phyloP scores from a whole-genome alignment of 2,888 invertebrate genomes.

The Pegoplata infirma region DNA sequence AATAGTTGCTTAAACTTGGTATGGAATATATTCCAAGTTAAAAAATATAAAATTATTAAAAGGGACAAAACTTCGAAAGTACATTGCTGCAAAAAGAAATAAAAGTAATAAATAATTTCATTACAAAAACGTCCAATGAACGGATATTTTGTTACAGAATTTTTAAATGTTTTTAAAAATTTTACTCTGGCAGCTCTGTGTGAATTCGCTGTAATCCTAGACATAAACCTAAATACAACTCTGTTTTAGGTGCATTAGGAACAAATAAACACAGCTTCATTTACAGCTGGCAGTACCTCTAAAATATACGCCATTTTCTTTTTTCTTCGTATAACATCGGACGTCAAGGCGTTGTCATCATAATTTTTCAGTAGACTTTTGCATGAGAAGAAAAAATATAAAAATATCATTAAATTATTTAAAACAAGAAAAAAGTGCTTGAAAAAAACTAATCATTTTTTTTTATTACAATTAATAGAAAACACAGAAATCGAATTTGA shows the following conservation, averaged over 20 bases:
- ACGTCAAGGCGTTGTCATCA: slow-evolving; percentile 71
- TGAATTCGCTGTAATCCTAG: neutral
- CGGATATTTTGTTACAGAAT: neutral
- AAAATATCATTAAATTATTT: slow-evolving; percentile 33
- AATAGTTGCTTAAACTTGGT: neutral
- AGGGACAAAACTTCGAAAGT: neutral
- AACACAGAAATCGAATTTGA: slow-evolving; percentile 27
- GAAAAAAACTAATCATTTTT: slow-evolving; percentile 27
- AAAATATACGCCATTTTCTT: slow-evolving; percentile 53
- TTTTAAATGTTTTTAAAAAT: no score
- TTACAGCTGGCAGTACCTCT: slow-evolving; percentile 27
- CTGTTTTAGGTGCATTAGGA: neutral
- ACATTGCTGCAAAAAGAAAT: no score
- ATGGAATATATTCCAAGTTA: neutral
- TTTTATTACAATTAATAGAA: neutral
- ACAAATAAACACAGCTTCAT: neutral
- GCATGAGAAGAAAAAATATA: slow-evolving; percentile 70
- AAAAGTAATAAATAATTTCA: neutral
- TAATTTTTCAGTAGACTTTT: slow-evolving; percentile 68
- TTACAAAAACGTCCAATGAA: neutral
- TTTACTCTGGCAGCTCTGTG: neutral
- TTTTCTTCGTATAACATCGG: slow-evolving; percentile 60
- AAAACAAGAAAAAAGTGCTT: slow-evolving; percentile 32
- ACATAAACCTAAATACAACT: neutral
- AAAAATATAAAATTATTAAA: no score